These are phyloP conservation scores for Sebastes oblongus DNA, from an alignment of 2,797 vertebrate genomes.

Conservation along the genomic window DNA sequence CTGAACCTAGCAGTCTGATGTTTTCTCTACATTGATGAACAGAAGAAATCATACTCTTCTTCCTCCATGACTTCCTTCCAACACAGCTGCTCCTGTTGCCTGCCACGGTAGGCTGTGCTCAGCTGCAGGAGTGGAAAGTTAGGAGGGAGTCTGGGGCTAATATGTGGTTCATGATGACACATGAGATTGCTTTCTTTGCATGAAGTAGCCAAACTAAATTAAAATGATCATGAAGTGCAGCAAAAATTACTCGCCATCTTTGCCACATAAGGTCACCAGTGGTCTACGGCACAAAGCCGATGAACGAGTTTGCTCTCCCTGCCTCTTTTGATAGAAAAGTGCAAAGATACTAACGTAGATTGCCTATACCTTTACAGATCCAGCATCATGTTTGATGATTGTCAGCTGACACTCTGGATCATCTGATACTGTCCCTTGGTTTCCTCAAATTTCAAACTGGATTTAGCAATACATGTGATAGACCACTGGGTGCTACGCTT, in stretches of 20 bases:
- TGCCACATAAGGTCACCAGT: background rate
- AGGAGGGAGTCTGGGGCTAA: conserved; percentile 29
- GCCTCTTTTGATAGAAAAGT: background rate
- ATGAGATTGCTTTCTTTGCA: conserved; percentile 22
- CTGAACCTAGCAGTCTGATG: background rate
- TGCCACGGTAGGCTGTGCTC: conserved; percentile 12
- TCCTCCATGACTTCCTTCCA: conserved; percentile 21
- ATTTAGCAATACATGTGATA: background rate
- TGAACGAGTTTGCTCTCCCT: background rate
- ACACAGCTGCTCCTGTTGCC: conserved; percentile 41
- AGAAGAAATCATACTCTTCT: background rate
- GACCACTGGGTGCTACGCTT: background rate
- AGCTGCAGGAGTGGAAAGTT: conserved; percentile 57
- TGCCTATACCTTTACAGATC: background rate
- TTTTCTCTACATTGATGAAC: background rate
- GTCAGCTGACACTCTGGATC: background rate
- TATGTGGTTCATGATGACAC: conserved; percentile 51
- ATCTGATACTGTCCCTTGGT: background rate
- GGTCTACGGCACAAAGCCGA: background rate
- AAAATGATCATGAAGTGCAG: conserved; percentile 2
- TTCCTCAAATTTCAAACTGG: background rate
- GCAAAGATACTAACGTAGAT: background rate
- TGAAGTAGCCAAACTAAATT: conserved; percentile 17
- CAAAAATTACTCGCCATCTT: background rate
- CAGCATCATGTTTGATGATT: background rate